Evolutionary conservation across 2,888 invertebrate species (phyloP).

Genomic region (Adineta ricciae): DNA sequence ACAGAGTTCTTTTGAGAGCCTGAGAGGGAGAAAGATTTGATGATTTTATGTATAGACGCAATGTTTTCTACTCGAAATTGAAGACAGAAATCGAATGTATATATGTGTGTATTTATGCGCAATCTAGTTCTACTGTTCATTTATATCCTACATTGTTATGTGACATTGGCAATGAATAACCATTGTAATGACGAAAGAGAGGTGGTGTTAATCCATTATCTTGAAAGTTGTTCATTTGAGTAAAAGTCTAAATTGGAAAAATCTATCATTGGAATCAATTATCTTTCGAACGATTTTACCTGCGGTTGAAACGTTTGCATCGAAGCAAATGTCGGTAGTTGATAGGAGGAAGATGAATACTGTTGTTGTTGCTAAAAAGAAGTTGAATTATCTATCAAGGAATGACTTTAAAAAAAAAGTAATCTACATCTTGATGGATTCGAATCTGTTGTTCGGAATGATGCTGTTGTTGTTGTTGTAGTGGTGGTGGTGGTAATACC

Average conservation of each 20-base stretch:
- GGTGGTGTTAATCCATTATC: neutral
- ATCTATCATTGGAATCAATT: neutral
- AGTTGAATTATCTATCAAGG: neutral
- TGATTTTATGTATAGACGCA: neutral
- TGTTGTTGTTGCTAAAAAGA: neutral
- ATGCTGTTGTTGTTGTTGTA: neutral
- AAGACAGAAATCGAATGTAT: neutral
- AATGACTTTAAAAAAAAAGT: neutral
- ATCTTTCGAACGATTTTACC: neutral
- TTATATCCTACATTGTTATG: constrained; percentile 21
- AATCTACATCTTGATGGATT: neutral
- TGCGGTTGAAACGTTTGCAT: constrained; percentile 13
- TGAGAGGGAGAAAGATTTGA: neutral
- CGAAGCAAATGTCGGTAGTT: neutral
- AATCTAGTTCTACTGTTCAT: neutral
- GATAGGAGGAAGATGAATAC: neutral
- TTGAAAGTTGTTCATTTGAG: constrained; percentile 14
- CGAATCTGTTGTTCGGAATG: neutral
- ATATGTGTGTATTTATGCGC: neutral
- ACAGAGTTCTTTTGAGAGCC: neutral
- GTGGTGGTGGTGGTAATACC: neutral
- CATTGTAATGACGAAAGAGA: constrained; percentile 5
- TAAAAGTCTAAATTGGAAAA: neutral
- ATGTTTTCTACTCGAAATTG: neutral
- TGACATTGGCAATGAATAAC: constrained; percentile 14